Base-by-base conservation (phyloP, 2,888 invertebrate species). In the Papilio demoleus region DNA sequence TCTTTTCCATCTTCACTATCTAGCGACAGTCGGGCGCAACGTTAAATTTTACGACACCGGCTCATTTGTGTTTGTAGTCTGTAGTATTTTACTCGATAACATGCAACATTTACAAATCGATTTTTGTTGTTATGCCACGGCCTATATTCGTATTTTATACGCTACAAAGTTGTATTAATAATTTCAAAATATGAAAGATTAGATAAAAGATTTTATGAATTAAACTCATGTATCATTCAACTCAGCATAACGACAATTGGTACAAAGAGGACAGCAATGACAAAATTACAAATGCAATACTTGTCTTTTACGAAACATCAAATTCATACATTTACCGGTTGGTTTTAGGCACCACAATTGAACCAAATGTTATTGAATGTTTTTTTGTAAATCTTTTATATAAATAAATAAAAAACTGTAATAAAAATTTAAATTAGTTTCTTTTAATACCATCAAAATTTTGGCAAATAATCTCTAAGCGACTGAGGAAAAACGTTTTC, bases 1-100 rank as follows among this genome's bases (percentile, higher is more conserved):
- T 87, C 84, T 85, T 85, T 80, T 80, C 85, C 87, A 85, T 88
- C 85, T 81, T 79, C 88, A 88, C 90, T 90, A 92, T 91, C 89
- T 80, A 79, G 80, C 81, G 79, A 76, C 79, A 79, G 81, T 78
- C 79, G 79, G 85, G 82, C 79, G 79, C 78, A 79, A 81, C 88
- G 86, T 91, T 86, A 91, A 88, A 90, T 91, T 91, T 92, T 90
- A 92, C 79, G 89, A 83, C 79, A 71, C 79, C 77, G 82, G 78
- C 87, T 91, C 90, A 90, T 90, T 91, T 88, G 83, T 80, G 82
- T 76, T 77, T 79, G 70, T 73, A 78, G n/a, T n/a, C n/a, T n/a
- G n/a, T 79, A 83, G 82, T 87, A 88, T 87, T 87, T 85, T 83
- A 76, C 75, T 76, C 72, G 74, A 76, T 76, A 76, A 73, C 72